Evolutionary conservation across 2,888 invertebrate genomes (phyloP).

Genomic region (Thymelicus sylvestris): DNA sequence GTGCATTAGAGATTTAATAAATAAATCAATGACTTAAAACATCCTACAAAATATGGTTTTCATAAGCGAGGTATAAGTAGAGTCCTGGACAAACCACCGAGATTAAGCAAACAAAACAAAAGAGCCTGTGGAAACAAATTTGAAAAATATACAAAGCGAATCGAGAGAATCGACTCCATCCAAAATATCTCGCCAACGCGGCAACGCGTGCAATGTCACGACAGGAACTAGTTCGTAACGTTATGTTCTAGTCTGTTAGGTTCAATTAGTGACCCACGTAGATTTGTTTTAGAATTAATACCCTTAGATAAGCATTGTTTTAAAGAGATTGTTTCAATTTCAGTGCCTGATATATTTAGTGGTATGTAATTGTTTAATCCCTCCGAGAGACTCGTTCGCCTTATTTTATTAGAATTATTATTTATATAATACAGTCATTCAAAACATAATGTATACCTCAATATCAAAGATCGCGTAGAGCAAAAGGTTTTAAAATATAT

Average conservation of each 20-base stretch:
- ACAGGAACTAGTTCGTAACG: constrained; percentile 17
- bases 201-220: constrained; percentile 2
- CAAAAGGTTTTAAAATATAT: neutral
- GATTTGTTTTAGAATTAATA: constrained; percentile 25
- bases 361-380: constrained; percentile 72
- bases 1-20: no score
- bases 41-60: no score
- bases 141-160: constrained; percentile 36
- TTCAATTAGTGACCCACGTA: constrained; percentile 8
- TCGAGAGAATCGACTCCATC: constrained; percentile 61
- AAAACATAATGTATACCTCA: constrained; percentile 5
- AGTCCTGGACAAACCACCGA: no score
- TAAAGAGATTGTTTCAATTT: constrained; percentile 70
- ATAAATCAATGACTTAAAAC: no score
- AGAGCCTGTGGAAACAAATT: neutral
- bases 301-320: constrained; percentile 53
- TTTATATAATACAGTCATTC: constrained; percentile 14
- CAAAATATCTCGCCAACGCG: constrained; percentile 56
- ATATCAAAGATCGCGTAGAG: no score
- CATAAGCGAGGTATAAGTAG: no score
- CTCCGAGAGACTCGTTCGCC: constrained; percentile 78
- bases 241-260: constrained; percentile 13
- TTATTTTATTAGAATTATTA: constrained; percentile 76
- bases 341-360: constrained; percentile 73
- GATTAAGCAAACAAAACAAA: neutral